Conservation (phyloP, 2,113 vertebrate species). For the Scatophagus argus region DNA sequence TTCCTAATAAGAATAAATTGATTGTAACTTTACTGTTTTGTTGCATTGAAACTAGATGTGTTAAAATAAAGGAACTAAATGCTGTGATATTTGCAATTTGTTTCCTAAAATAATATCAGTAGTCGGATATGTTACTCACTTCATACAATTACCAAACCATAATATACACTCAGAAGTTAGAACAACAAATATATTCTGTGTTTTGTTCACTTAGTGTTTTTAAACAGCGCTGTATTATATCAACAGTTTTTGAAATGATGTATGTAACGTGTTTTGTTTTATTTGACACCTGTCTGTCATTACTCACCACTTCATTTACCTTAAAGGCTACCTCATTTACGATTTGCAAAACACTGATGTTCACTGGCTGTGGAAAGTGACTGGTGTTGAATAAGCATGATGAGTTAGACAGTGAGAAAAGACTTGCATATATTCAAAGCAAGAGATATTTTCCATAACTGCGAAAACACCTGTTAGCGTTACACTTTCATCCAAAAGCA, state of each 20-base stretch:
- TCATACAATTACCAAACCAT: background rate
- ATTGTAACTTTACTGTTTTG: background rate
- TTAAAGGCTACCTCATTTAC: background rate
- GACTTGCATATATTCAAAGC: slow-evolving; percentile 10
- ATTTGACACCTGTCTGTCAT: background rate
- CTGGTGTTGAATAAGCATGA: background rate
- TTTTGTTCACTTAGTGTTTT: background rate
- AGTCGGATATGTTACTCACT: background rate
- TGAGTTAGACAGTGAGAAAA: background rate
- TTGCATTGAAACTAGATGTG: background rate
- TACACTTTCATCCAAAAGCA: background rate
- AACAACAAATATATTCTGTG: background rate
- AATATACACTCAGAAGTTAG: background rate
- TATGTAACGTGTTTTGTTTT: background rate
- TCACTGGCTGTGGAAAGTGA: background rate
- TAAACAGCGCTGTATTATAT: background rate
- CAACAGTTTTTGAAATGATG: background rate
- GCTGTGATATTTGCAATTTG: background rate
- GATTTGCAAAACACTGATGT: background rate
- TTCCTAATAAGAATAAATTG: background rate
- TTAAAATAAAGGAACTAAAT: background rate
- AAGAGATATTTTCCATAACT: background rate
- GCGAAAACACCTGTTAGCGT: background rate
- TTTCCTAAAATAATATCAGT: background rate
- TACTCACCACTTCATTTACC: background rate